Evolutionary conservation across 2,113 vertebrate species (phyloP), one percentile per base, ranked within the genome.

Genomic region (Aphelocoma coerulescens): DNA sequence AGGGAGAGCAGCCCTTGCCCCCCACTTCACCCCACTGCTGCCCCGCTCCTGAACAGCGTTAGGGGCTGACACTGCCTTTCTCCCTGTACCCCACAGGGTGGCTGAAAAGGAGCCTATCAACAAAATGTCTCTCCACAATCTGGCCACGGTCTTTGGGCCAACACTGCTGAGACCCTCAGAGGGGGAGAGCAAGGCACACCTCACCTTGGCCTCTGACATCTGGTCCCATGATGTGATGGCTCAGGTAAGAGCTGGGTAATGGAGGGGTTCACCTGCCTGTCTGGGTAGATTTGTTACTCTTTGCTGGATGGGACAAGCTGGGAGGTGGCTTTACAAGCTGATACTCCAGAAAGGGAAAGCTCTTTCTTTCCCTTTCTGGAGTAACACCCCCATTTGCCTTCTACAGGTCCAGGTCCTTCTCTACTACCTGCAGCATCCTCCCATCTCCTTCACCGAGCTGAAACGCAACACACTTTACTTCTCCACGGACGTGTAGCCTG

Each of bases 211-310:
- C 35, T 99, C 99, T 0, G 99, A 99, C 98, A 99, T 99, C 98
- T 99, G 99, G 99, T 99, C 99, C 79, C 99, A 99, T 2, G 99
- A 99, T 27, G 99, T 99, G 95, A 99, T 99, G 99, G 99, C 99
- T 28, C 99, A 99, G 99, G 99, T 99, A 97, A 78, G 59, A 62
- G 52, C 69, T 0, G 16, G 51, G 51, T 19, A 61, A 18, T 4
- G 1, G n/a, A 67, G 52, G 68, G 59, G 9, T 39, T 93, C 43
- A 19, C 35, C 66, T 55, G 41, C 41, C 54, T n/a, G 16, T n/a
- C 51, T 58, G 85, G 46, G 46, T 51, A 16, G 28, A 28, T 54
- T 18, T 49, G 49, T 85, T 74, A 28, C 22, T 66, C 51, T 20
- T 21, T n/a, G n/a, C 49, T 41, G 71, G 46, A 30, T 33, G 59